phyloP scores from a whole-genome alignment of 2,888 invertebrate species.

The Pteria penguin region DNA sequence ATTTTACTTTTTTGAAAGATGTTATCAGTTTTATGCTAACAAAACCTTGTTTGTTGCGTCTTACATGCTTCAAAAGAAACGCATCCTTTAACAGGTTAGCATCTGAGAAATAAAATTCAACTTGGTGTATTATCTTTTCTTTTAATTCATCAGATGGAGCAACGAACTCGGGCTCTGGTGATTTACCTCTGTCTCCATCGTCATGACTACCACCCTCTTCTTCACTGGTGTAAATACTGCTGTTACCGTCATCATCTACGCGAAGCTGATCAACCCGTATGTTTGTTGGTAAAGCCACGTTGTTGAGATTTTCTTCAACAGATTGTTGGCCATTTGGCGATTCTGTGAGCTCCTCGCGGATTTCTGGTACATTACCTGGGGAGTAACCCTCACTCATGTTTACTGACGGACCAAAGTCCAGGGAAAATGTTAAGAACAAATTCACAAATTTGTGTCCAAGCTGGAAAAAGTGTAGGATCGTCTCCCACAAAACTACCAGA shows the following conservation, averaged over 20 bases:
- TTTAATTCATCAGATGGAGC: slow-evolving; percentile 74
- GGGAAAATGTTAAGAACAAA: no score
- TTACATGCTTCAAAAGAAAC: slow-evolving; percentile 95
- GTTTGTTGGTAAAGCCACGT: slow-evolving; percentile 49
- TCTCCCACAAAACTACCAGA: slow-evolving; percentile 60
- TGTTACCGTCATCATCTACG: slow-evolving; percentile 63
- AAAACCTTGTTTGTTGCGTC: slow-evolving; percentile 96
- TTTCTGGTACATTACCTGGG: slow-evolving; percentile 47
- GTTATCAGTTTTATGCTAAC: slow-evolving; percentile 96
- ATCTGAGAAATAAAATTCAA: slow-evolving; percentile 97
- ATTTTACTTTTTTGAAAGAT: slow-evolving; percentile 96
- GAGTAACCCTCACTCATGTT: slow-evolving; percentile 50
- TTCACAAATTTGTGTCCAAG: no score
- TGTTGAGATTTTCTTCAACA: slow-evolving; percentile 19
- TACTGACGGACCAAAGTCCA: no score
- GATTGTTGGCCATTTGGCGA: slow-evolving; percentile 9
- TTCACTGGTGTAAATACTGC: slow-evolving; percentile 66
- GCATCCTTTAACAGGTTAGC: slow-evolving; percentile 97
- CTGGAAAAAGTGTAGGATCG: slow-evolving; percentile 62
- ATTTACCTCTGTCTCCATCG: slow-evolving; percentile 51
- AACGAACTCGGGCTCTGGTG: slow-evolving; percentile 63
- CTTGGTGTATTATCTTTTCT: slow-evolving; percentile 80
- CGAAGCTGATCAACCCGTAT: slow-evolving; percentile 73
- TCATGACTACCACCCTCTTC: slow-evolving; percentile 66
- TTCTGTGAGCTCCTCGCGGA: slow-evolving; percentile 47